These are phyloP conservation scores for Mylabris phalerata DNA, from an alignment of 1,140 invertebrate species.

Conservation along the genomic window DNA sequence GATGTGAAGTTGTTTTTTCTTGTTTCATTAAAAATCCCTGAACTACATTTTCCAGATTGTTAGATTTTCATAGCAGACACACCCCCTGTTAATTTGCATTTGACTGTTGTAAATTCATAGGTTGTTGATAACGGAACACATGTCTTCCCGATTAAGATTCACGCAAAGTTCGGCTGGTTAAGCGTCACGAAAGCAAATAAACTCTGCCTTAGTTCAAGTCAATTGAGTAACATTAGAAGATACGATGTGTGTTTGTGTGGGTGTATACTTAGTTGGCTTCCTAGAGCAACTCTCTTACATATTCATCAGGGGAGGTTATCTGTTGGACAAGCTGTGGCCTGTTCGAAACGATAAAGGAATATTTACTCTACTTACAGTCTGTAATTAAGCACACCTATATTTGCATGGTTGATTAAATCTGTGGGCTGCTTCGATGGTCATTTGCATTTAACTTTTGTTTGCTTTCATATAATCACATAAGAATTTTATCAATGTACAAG, in stretches of 20 bases:
- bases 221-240: no score
- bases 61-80: no score
- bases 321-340: conserved; percentile 36
- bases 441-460: conserved; percentile 35
- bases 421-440: conserved; percentile 27
- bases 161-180: conserved; percentile 1
- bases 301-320: conserved; percentile 38
- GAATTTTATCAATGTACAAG: conserved; percentile 16
- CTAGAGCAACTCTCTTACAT: conserved; percentile 29
- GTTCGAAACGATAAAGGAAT: conserved; percentile 40
- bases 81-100: no score
- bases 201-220: background rate
- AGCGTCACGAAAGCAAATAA: conserved; percentile 19
- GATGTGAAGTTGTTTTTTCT: no score
- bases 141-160: conserved; percentile 10
- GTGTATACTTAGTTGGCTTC: no score
- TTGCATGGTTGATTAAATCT: conserved; percentile 39
- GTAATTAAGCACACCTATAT: conserved; percentile 43
- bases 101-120: no score
- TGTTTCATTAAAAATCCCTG: no score
- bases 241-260: no score
- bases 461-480: conserved; percentile 26
- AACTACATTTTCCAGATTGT: no score
- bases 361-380: conserved; percentile 41
- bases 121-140: conserved; percentile 1